A percentile compares a stretch with the other conserved stretches of the same genome.
These are phyloP conservation scores for Drosophila jambulina DNA, from an alignment of 1,140 invertebrate species.

Conservation along the genomic window DNA sequence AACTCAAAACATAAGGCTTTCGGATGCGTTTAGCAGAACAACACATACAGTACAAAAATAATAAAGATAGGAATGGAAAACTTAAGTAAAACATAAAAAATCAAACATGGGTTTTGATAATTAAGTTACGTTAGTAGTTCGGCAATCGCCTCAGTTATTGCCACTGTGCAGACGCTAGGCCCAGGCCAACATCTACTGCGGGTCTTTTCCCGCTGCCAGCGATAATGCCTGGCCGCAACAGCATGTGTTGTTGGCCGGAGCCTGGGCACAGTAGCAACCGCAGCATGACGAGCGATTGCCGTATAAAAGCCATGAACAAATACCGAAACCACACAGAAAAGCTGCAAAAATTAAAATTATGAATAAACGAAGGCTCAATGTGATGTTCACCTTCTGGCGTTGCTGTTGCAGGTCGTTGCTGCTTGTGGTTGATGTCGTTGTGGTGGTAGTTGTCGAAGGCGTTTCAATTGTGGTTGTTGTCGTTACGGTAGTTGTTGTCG, in stretches of 20 bases:
- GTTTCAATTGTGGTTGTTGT: conserved; percentile 67
- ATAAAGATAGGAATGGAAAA: conserved; percentile 51
- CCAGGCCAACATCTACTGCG: conserved; percentile 40
- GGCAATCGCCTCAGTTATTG: conserved; percentile 24
- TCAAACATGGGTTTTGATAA: conserved; percentile 30
- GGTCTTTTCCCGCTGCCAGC: conserved; percentile 20
- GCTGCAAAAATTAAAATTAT: conserved; percentile 83
- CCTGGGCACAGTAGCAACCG: conserved; percentile 62
- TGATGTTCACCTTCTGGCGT: conserved; percentile 85
- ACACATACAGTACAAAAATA: conserved; percentile 51
- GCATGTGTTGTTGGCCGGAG: conserved; percentile 26
- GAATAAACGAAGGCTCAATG: conserved; percentile 84
- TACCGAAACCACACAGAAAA: conserved; percentile 85
- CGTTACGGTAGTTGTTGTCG: conserved; percentile 57
- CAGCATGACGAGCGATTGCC: conserved; percentile 54
- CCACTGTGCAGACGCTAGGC: conserved; percentile 31
- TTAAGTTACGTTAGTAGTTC: conserved; percentile 50
- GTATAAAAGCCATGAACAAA: conserved; percentile 85
- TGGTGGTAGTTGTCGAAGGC: conserved; percentile 48
- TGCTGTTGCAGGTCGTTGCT: conserved; percentile 67
- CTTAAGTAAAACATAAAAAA: conserved; percentile 42
- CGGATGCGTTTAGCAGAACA: conserved; percentile 46
- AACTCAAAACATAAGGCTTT: conserved; percentile 51
- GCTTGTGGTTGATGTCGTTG: conserved; percentile 66
- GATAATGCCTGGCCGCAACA: conserved; percentile 32